Conservation (phyloP, 1,140 invertebrate species). For the Euschistus heros region DNA sequence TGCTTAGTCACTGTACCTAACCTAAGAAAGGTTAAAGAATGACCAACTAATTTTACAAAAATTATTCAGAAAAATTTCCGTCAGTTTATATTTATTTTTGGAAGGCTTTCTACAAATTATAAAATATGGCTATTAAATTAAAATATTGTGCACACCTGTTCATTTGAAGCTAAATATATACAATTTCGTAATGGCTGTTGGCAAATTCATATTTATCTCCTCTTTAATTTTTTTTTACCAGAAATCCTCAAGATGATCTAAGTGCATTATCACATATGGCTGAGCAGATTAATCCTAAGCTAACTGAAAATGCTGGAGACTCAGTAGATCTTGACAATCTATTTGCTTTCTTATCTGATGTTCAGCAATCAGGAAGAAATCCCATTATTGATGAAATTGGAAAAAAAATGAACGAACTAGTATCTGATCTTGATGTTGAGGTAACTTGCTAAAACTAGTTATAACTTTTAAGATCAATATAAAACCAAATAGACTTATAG, state of each 20-base stretch:
- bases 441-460: slow-evolving; percentile 30
- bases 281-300: slow-evolving; percentile 57
- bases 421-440: slow-evolving; percentile 64
- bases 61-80: too few species aligned
- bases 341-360: slow-evolving; percentile 82
- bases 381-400: slow-evolving; percentile 75
- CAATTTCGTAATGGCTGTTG: too few species aligned
- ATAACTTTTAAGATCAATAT: neutral
- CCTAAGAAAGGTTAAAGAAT: too few species aligned
- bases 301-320: slow-evolving; percentile 44
- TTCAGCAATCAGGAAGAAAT: slow-evolving; percentile 42
- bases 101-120: too few species aligned
- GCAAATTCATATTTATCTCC: neutral
- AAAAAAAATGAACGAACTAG: slow-evolving; percentile 68
- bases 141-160: too few species aligned
- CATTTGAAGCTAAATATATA: too few species aligned
- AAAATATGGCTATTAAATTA: too few species aligned
- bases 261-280: slow-evolving; percentile 63
- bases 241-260: slow-evolving; percentile 63
- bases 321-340: slow-evolving; percentile 85
- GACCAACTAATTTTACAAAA: too few species aligned
- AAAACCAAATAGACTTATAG: neutral
- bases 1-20: too few species aligned
- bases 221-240: slow-evolving; percentile 35
- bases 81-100: too few species aligned